phyloP scores from a whole-genome alignment of 2,888 invertebrate genomes.

The Nudaria mundana region DNA sequence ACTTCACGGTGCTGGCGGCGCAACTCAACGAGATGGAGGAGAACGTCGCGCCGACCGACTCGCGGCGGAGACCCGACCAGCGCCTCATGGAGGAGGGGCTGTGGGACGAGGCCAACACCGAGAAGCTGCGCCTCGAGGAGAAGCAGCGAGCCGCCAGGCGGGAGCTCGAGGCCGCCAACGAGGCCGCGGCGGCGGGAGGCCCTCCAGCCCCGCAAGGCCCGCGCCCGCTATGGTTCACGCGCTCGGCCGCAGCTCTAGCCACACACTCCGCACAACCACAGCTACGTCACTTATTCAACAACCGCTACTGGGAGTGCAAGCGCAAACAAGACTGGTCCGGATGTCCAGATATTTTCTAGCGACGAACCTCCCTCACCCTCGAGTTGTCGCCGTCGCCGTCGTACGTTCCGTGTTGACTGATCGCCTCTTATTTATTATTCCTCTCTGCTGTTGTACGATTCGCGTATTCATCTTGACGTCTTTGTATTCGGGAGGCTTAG shows the following conservation, averaged over 20 bases:
- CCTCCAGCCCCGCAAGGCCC: conserved; percentile 84
- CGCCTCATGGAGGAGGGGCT: conserved; percentile 97
- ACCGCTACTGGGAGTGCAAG: conserved; percentile 97
- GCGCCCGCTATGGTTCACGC: conserved; percentile 94
- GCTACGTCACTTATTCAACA: conserved; percentile 88
- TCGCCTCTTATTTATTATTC: conserved; percentile 33
- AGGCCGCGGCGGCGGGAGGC: conserved; percentile 83
- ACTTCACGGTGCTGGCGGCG: conserved; percentile 96
- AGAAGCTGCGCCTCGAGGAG: conserved; percentile 93
- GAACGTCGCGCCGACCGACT: conserved; percentile 97
- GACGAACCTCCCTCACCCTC: conserved; percentile 2
- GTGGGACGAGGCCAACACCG: conserved; percentile 95
- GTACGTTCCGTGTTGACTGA: neutral
- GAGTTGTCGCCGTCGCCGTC: neutral
- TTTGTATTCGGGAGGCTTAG: conserved; percentile 38
- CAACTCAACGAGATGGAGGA: conserved; percentile 98
- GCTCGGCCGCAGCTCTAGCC: conserved; percentile 87
- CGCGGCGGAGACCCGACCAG: conserved; percentile 96
- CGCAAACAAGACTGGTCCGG: conserved; percentile 91
- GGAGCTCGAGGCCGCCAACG: conserved; percentile 89
- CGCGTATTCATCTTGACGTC: conserved; percentile 40
- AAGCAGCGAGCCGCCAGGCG: conserved; percentile 94
- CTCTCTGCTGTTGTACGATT: conserved; percentile 26
- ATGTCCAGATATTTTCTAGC: conserved; percentile 95
- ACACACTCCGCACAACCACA: conserved; percentile 72